Base-by-base conservation (phyloP, 1,140 invertebrate genomes). In the Drosophila asahinai region DNA sequence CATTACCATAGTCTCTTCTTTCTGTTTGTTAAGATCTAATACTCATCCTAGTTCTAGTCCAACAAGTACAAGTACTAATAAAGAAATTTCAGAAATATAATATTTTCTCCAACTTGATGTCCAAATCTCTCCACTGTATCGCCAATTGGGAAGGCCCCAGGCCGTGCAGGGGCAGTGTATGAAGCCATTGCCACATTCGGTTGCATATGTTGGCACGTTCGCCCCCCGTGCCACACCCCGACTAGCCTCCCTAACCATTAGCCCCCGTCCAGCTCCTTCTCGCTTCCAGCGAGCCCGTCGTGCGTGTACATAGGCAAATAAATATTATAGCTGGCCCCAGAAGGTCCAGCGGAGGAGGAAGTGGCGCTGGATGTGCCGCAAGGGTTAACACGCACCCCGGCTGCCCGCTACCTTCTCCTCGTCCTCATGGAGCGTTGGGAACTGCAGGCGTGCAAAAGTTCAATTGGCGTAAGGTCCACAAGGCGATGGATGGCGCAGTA, bases 281-380 rank as follows among this genome's bases (percentile, higher is more conserved):
- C 58, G 48, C 38, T 61, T 36, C 30, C 40, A 68, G 62, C 70
- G 52, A 42, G 43, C 17, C 36, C 68, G 27, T 58, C 63, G 48
- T 55, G 30, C 71, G 71, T 61, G 55, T 43, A 70, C 71, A 71
- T 75, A 75, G 66, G 66, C 72, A 75, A 71, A 75, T 75, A 75
- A 75, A 75, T 75, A 75, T 75, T 71, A 71, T 52, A 75, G 66
- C 33, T 57, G n/a, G 42, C 48, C 38, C 19, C 33, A 51, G 51
- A 59, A 33, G 54, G 61, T 45, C 51, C 48, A 25, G 22, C 43
- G n/a, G 19, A 43, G 57, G 45, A 49, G 40, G 47, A 36, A 15
- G 19, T 11, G 63, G 42, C 25, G 1, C 12, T 38, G 5, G 19
- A 47, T 11, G 22, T 11, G 33, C 57, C 55, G 55, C 58, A 66